Percentiles rank a stretch among this genome's conserved stretches.
Evolutionary conservation across 2,797 vertebrate genomes (phyloP).

Genomic region (Sebastes flavidus): DNA sequence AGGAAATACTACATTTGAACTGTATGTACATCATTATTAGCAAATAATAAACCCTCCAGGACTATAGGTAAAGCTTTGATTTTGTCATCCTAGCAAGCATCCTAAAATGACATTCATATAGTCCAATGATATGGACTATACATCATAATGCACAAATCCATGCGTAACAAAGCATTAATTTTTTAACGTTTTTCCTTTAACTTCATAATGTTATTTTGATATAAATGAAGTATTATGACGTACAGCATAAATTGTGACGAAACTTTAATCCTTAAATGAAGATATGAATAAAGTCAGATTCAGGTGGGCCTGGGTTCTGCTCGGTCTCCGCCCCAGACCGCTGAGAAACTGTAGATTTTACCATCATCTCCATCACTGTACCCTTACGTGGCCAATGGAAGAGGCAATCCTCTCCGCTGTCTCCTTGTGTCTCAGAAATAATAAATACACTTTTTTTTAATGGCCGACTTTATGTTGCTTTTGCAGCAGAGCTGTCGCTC

Average conservation of each 20-base stretch:
- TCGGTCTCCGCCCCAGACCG: not conserved
- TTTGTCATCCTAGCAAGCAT: not conserved
- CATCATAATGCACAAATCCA: not conserved
- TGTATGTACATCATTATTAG: not conserved
- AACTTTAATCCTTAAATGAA: not conserved
- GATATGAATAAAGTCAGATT: slow-evolving; percentile 4
- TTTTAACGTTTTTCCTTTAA: not conserved
- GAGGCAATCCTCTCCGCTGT: slow-evolving; percentile 76
- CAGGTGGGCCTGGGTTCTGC: not conserved
- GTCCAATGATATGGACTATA: not conserved
- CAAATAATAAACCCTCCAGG: not conserved
- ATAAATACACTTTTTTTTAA: slow-evolving; percentile 83
- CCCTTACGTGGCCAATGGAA: slow-evolving; percentile 44
- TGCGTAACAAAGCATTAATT: not conserved
- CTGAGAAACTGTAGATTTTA: slow-evolving; percentile 62
- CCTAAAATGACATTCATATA: not conserved
- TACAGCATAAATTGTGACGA: not conserved
- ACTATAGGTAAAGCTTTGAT: not conserved
- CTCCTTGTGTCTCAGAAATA: slow-evolving; percentile 76
- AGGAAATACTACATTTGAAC: not conserved
- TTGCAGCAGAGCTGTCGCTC: slow-evolving; percentile 75
- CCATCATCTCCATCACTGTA: slow-evolving; percentile 64
- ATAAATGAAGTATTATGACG: not conserved
- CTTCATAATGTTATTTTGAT: not conserved
- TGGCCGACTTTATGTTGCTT: slow-evolving; percentile 82